A percentile compares a stretch with the other conserved stretches of the same genome.
phyloP scores from a whole-genome alignment of 2,888 invertebrate species.

The Eilema sororculum region DNA sequence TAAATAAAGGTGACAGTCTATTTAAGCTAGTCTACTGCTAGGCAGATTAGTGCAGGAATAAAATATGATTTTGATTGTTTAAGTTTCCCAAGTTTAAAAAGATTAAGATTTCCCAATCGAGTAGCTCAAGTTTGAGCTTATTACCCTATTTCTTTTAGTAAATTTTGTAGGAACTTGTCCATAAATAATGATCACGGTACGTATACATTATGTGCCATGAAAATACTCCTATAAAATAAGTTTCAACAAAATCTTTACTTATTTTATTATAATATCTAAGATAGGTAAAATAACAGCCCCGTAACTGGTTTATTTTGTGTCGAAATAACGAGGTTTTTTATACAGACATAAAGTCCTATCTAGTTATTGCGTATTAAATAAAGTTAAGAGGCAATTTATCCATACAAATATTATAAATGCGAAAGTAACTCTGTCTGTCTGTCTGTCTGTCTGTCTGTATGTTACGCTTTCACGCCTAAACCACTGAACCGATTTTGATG shows the following conservation, averaged over 20 bases:
- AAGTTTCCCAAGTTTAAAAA: not conserved
- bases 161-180: not conserved
- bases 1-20: not conserved
- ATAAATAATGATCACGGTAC: not conserved
- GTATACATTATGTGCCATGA: not conserved
- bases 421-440: too few species aligned
- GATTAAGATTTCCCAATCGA: not conserved
- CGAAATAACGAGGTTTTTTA: constrained; percentile 15
- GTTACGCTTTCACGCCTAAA: too few species aligned
- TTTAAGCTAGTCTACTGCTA: not conserved
- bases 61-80: not conserved
- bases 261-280: constrained; percentile 2
- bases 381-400: not conserved
- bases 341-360: not conserved
- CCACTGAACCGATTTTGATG: too few species aligned
- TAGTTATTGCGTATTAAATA: not conserved
- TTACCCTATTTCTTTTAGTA: not conserved
- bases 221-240: not conserved
- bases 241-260: not conserved
- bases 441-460: too few species aligned
- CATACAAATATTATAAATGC: too few species aligned
- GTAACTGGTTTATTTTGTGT: not conserved
- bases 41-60: too few species aligned
- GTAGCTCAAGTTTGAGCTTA: too few species aligned
- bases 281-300: not conserved